These are phyloP conservation scores for Hermatobates lingyangjiaoensis DNA, from an alignment of 1,140 invertebrate genomes.

Conservation along the genomic window DNA sequence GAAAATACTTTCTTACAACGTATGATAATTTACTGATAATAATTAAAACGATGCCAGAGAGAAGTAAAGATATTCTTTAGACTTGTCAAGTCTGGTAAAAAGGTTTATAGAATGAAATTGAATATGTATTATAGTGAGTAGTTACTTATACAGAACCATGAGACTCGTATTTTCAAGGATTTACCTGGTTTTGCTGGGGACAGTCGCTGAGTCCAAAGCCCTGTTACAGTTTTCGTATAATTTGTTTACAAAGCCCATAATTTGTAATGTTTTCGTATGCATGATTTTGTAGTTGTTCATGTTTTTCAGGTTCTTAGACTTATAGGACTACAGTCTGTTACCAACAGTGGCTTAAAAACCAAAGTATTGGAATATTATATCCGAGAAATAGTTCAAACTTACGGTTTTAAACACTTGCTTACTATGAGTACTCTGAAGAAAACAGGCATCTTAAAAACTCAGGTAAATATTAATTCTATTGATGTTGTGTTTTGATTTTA, in stretches of 20 bases:
- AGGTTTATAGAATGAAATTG: too few species aligned
- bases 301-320: conserved; percentile 48
- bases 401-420: conserved; percentile 71
- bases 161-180: not conserved
- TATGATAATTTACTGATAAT: too few species aligned
- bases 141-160: too few species aligned
- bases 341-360: conserved; percentile 73
- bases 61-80: too few species aligned
- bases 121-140: too few species aligned
- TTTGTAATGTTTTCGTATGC: not conserved
- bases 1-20: too few species aligned
- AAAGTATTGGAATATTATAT: conserved; percentile 86
- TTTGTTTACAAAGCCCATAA: too few species aligned
- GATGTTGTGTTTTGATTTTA: too few species aligned
- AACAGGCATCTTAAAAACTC: conserved; percentile 55
- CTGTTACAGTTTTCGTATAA: too few species aligned
- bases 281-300: not conserved
- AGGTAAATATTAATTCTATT: conserved; percentile 23
- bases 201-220: too few species aligned
- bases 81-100: too few species aligned
- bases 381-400: conserved; percentile 75
- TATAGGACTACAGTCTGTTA: conserved; percentile 73
- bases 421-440: conserved; percentile 76
- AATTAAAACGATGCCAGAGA: too few species aligned
- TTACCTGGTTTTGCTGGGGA: not conserved